Evolutionary conservation across 2,113 vertebrate species (phyloP).

Genomic region (Variabilichromis moorii): DNA sequence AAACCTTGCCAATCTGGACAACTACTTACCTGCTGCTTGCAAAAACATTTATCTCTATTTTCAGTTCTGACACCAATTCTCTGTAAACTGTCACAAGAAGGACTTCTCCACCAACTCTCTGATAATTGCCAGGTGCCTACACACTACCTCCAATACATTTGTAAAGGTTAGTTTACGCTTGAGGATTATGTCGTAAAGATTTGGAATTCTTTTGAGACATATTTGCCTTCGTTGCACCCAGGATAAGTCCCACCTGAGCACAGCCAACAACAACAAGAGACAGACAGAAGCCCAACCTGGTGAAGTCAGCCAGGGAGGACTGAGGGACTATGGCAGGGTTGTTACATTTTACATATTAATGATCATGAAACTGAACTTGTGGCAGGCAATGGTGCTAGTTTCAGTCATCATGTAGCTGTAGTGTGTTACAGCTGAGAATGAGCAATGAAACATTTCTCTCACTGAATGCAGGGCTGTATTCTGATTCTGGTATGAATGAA

Average conservation of each 20-base stretch:
- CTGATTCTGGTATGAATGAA: neutral
- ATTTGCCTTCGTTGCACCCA: neutral
- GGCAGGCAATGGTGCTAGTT: neutral
- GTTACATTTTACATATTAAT: neutral
- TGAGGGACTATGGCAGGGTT: neutral
- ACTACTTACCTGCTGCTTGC: neutral
- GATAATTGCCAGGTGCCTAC: neutral
- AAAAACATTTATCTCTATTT: neutral
- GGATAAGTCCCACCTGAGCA: neutral
- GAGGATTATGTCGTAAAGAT: accelerated
- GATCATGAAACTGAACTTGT: neutral
- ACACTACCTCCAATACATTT: neutral
- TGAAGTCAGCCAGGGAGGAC: neutral
- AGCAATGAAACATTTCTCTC: neutral
- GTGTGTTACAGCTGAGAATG: neutral
- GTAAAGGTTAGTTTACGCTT: neutral
- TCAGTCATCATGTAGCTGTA: neutral
- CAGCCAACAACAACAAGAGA: neutral
- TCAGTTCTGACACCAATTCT: neutral
- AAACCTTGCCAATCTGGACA: neutral
- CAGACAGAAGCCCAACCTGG: neutral
- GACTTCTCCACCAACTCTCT: neutral
- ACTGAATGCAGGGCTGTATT: neutral
- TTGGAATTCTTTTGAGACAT: neutral
- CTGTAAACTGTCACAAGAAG: neutral